Evolutionary conservation across 2,797 vertebrate genomes (phyloP).

Genomic region (Myiothlypis chrysogaster): DNA sequence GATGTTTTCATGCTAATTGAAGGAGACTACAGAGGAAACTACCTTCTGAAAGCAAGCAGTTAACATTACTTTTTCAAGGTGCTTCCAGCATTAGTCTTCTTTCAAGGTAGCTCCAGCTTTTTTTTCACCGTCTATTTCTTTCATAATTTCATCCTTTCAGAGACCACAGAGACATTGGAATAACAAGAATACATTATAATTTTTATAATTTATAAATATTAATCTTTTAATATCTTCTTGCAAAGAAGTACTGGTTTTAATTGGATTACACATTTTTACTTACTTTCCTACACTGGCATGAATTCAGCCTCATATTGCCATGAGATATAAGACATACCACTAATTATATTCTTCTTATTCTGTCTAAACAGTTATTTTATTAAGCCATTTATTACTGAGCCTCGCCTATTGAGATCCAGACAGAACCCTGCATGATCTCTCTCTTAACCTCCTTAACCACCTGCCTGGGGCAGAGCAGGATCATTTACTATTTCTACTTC

Average conservation of each 20-base stretch:
- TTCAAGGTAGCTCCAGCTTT: neutral
- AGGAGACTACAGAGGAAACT: constrained; percentile 1
- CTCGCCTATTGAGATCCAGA: neutral
- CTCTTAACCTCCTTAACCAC: neutral
- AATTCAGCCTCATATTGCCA: neutral
- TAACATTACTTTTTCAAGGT: neutral
- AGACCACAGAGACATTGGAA: neutral
- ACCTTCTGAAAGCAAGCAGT: neutral
- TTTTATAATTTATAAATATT: neutral
- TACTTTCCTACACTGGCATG: neutral
- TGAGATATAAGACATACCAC: neutral
- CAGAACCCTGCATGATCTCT: neutral
- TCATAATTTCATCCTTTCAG: neutral
- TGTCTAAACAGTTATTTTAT: neutral
- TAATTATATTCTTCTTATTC: neutral
- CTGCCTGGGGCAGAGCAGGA: neutral
- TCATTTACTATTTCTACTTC: neutral
- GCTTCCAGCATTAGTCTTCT: neutral
- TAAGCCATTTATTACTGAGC: neutral
- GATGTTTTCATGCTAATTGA: neutral
- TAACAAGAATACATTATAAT: neutral
- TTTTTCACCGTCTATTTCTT: neutral
- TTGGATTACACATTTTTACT: neutral
- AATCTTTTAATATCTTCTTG: neutral
- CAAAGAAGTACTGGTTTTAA: neutral